These are phyloP conservation scores for Meghimatium bilineatum DNA, from an alignment of 2,888 invertebrate genomes.

Conservation along the genomic window DNA sequence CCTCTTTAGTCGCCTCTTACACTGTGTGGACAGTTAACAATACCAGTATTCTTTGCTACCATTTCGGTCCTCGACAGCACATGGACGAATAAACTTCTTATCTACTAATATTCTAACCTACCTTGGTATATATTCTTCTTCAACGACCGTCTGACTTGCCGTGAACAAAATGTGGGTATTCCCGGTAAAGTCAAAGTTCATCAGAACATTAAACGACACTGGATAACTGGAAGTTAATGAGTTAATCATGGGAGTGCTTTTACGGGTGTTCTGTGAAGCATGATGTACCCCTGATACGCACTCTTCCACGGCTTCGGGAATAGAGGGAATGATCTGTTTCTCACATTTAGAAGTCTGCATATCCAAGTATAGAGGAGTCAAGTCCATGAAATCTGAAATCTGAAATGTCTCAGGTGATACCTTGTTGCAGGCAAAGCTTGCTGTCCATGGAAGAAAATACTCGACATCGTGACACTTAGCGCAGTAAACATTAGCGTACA, in stretches of 20 bases:
- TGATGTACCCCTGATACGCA: slow-evolving; percentile 9
- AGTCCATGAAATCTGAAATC: background rate
- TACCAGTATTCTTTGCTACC: no score
- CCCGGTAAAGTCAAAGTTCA: slow-evolving; percentile 73
- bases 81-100: no score
- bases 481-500: slow-evolving; percentile 67
- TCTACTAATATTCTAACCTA: background rate
- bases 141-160: slow-evolving; percentile 45
- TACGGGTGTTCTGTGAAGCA: background rate
- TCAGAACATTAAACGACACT: slow-evolving; percentile 66
- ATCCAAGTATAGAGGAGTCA: slow-evolving; percentile 23
- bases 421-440: slow-evolving; percentile 53
- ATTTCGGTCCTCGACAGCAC: no score
- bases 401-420: background rate
- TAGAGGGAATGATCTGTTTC: slow-evolving; percentile 34
- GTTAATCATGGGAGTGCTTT: background rate
- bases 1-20: no score
- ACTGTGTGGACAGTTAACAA: no score
- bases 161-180: slow-evolving; percentile 69
- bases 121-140: slow-evolving; percentile 33
- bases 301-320: slow-evolving; percentile 28
- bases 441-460: slow-evolving; percentile 58
- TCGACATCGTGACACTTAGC: slow-evolving; percentile 60
- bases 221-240: slow-evolving; percentile 50
- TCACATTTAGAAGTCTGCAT: slow-evolving; percentile 33